Percentiles rank a stretch among this genome's conserved stretches.
Evolutionary conservation across 2,113 vertebrate species (phyloP).

Genomic region (Charina bottae): DNA sequence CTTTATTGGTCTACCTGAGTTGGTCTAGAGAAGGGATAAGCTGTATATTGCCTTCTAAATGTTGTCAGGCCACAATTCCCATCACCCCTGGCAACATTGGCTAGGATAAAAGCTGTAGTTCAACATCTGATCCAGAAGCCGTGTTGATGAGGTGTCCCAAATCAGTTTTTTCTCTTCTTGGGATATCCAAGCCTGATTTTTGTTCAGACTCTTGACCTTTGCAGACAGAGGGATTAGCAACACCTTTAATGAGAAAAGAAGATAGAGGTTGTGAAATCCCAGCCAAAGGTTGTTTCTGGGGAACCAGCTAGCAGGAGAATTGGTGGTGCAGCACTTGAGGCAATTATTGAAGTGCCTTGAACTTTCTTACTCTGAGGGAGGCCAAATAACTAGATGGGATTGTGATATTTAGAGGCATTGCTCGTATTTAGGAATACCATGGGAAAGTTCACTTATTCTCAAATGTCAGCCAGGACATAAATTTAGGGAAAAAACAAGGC

Average conservation of each 20-base stretch:
- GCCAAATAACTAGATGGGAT: not conserved
- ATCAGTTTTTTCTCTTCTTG: not conserved
- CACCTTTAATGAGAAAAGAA: not conserved
- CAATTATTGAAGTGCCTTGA: constrained; percentile 6
- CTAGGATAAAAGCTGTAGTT: not conserved
- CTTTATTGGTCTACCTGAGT: not conserved
- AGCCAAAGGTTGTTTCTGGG: not conserved
- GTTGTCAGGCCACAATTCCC: not conserved
- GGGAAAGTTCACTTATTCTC: not conserved
- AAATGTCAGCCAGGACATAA: not conserved
- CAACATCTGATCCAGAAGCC: not conserved
- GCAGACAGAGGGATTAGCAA: not conserved
- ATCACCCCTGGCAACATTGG: not conserved
- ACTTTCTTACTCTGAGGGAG: not conserved
- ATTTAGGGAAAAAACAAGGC: not conserved
- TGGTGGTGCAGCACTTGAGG: not conserved
- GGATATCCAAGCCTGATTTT: not conserved
- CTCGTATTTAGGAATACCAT: not conserved
- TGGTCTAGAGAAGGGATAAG: not conserved
- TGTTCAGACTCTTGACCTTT: not conserved
- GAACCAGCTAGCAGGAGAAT: not conserved
- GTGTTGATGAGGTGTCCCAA: not conserved
- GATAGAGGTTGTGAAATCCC: not conserved
- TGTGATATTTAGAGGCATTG: not conserved
- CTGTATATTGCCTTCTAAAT: not conserved